Evolutionary conservation across 2,888 invertebrate genomes (phyloP).

Genomic region (Drosophila trichaetosa): DNA sequence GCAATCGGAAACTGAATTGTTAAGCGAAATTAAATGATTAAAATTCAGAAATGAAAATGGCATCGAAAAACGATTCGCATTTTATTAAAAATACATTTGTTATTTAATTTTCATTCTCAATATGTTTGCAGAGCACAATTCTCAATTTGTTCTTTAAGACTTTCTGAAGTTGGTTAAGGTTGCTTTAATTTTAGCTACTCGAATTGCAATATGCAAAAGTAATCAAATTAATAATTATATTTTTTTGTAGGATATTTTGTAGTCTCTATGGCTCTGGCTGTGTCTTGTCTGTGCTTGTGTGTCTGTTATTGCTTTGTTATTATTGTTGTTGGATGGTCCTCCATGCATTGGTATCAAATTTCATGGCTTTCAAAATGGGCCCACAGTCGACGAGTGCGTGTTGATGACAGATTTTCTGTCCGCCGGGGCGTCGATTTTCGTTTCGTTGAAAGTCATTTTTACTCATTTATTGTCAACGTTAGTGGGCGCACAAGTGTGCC

Average conservation of each 20-base stretch:
- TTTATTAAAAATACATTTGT: not conserved
- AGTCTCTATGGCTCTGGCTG: not conserved
- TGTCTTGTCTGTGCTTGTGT: slow-evolving; percentile 5
- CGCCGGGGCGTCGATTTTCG: slow-evolving; percentile 66
- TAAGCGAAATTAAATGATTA: not conserved
- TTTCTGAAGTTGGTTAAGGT: not conserved
- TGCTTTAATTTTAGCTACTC: not conserved
- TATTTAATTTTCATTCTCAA: not conserved
- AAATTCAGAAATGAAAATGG: not conserved
- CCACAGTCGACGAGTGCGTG: slow-evolving; percentile 65
- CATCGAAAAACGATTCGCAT: not conserved
- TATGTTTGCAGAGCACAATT: not conserved
- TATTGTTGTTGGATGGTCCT: slow-evolving; percentile 52
- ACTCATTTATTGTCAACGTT: slow-evolving; percentile 80
- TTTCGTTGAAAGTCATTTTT: slow-evolving; percentile 80
- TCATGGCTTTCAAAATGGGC: slow-evolving; percentile 71
- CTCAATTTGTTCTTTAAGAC: too few species aligned
- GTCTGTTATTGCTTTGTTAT: slow-evolving; percentile 16
- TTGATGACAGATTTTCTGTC: slow-evolving; percentile 76
- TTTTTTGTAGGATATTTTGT: slow-evolving; percentile 12
- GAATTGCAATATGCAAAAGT: not conserved
- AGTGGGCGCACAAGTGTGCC: slow-evolving; percentile 54
- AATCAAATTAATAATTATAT: not conserved
- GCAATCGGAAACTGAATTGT: not conserved
- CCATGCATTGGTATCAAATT: slow-evolving; percentile 75